Conservation (phyloP, 2,888 invertebrate genomes). For the Xanthia togata region DNA sequence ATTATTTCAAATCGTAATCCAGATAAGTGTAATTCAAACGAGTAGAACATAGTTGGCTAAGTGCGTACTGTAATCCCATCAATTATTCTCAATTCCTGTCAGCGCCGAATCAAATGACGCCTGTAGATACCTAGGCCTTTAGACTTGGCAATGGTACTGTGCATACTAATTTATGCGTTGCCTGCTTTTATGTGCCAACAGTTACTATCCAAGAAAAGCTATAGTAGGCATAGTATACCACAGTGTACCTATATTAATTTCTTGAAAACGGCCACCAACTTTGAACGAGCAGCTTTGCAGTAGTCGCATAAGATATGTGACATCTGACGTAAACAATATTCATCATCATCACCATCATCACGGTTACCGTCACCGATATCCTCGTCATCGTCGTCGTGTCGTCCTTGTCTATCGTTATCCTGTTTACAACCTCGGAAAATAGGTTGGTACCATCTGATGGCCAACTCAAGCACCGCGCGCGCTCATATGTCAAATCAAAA, state of each 20-base stretch:
- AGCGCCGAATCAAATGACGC: conserved; percentile 26
- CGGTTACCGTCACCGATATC: too few relatives aligned
- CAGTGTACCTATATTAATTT: neutral
- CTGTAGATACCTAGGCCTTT: conserved; percentile 12
- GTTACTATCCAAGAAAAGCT: neutral
- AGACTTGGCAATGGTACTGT: conserved; percentile 8
- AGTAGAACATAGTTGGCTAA: conserved; percentile 32
- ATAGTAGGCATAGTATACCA: neutral
- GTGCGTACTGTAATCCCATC: conserved; percentile 49
- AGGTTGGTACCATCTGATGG: too few relatives aligned
- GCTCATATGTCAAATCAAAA: too few relatives aligned
- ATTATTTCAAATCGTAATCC: conserved; percentile 3
- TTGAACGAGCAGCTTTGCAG: too few relatives aligned
- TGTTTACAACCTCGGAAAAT: too few relatives aligned
- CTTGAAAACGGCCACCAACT: too few relatives aligned
- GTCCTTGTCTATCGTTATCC: too few relatives aligned
- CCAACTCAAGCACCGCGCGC: too few relatives aligned
- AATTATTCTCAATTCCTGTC: conserved; percentile 52
- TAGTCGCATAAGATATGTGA: too few relatives aligned
- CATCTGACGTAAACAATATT: too few relatives aligned
- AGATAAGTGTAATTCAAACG: neutral
- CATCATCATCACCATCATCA: too few relatives aligned
- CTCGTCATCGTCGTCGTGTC: too few relatives aligned
- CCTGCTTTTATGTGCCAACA: neutral
- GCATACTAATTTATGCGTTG: conserved; percentile 15